Evolutionary conservation across 2,888 invertebrate genomes (phyloP).

Genomic region (Trissoscelio sp.): DNA sequence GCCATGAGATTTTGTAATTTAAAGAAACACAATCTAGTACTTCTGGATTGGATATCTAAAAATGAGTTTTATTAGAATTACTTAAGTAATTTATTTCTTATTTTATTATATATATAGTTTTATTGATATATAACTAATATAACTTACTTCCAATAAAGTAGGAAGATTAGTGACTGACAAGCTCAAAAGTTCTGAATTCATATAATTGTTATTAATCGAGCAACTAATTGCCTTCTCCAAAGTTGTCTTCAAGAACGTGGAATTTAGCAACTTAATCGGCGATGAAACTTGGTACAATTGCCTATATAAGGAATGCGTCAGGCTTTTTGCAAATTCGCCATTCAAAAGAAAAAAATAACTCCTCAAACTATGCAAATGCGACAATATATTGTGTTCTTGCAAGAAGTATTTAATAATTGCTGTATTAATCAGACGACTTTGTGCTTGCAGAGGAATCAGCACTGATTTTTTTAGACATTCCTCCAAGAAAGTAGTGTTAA

Average conservation of each 20-base stretch:
- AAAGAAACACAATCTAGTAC: conserved; percentile 88
- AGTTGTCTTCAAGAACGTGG: conserved; percentile 88
- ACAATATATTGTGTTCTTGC: conserved; percentile 87
- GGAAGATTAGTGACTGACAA: conserved; percentile 78
- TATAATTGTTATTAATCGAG: conserved; percentile 85
- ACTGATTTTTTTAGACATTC: conserved; percentile 88
- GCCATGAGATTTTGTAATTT: conserved; percentile 90
- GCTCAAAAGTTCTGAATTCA: conserved; percentile 79
- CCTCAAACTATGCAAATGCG: conserved; percentile 89
- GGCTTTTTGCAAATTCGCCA: conserved; percentile 90
- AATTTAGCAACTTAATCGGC: conserved; percentile 89
- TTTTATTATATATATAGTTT: no score
- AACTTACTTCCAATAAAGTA: conserved; percentile 82
- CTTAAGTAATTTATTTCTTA: no score
- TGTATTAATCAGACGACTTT: conserved; percentile 88
- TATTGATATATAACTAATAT: no score
- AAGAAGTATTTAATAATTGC: conserved; percentile 89
- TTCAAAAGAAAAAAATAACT: conserved; percentile 92
- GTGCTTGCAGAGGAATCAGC: conserved; percentile 87
- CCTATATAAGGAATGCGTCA: conserved; percentile 88
- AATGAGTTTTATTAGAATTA: neutral
- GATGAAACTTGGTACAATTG: conserved; percentile 87
- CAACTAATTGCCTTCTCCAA: conserved; percentile 88
- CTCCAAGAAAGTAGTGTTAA: conserved; percentile 82
- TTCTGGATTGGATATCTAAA: conserved; percentile 84